Evolutionary conservation across 1,140 invertebrate species (phyloP), one percentile per base, ranked within the genome.

Genomic region (Conopomorpha cramerella): DNA sequence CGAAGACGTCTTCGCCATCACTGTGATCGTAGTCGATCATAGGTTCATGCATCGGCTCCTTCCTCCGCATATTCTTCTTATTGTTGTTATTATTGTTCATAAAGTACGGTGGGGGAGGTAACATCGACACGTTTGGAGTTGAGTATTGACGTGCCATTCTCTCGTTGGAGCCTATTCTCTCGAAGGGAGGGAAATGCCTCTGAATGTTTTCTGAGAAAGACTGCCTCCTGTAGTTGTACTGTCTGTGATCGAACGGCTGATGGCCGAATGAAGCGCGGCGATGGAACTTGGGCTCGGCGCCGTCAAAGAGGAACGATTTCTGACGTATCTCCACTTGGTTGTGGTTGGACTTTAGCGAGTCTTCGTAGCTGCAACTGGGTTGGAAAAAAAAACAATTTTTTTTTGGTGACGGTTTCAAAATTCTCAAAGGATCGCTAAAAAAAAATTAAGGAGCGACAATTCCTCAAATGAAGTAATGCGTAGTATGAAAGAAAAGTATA

Each of bases 301-400:
- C 41, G 16, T 34, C 55, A 25, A 51, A 55, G 2, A 49, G 34
- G 35, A 71, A 67, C 3, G 33, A 25, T 18, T 2, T 45, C 39
- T n/a, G 42, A 38, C 14, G 43, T 2, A 30, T 39, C 7, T 35
- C 46, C 31, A 19, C 38, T 7, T 72, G 62, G 18, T 68, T 64
- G 36, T 65, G 55, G 16, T 63, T 63, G 0, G 80, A 82, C 45
- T 86, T 85, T 23, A 86, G 51, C 0, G 84, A 86, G 37, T 86
- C 84, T 66, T 86, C 84, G 45, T 85, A 86, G 47, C 80, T 85
- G 49, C 78, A 82, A 41, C 79, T 85, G 60, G n/a, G n/a, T n/a
- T n/a, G n/a, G n/a, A n/a, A n/a, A n/a, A n/a, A n/a, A n/a, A n/a
- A n/a, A n/a, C n/a, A n/a, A n/a, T n/a, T n/a, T n/a, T n/a, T n/a